phyloP scores from a whole-genome alignment of 2,888 invertebrate genomes.

The Gibbula magus region DNA sequence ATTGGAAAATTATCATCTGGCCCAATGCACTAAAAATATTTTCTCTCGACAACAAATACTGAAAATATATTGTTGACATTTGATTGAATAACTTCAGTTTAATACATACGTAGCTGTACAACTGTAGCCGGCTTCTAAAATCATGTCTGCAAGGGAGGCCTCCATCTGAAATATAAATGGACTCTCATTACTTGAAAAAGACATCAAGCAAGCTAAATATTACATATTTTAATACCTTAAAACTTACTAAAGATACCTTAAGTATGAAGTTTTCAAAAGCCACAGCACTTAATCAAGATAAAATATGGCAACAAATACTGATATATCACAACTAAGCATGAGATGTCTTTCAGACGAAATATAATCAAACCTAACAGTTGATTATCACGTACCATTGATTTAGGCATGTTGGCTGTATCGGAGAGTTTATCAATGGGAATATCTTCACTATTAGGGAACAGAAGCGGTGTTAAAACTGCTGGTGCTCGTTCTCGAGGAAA shows the following conservation, averaged over 20 bases:
- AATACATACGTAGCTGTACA: slow-evolving; percentile 82
- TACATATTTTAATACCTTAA: no score
- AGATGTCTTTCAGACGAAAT: not conserved
- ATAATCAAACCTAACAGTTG: no score
- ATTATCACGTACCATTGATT: slow-evolving; percentile 75
- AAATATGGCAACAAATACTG: no score
- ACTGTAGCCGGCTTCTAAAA: slow-evolving; percentile 92
- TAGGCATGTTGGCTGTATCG: slow-evolving; percentile 76
- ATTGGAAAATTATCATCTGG: no score
- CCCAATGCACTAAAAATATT: no score
- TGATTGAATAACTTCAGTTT: not conserved
- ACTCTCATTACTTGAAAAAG: no score
- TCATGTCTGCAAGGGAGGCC: slow-evolving; percentile 83
- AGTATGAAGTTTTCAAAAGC: no score
- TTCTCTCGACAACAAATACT: no score
- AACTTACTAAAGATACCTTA: no score
- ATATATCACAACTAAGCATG: not conserved
- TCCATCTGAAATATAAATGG: slow-evolving; percentile 71
- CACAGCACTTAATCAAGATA: no score
- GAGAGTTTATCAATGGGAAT: slow-evolving; percentile 75
- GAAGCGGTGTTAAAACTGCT: slow-evolving; percentile 89
- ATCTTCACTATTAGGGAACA: slow-evolving; percentile 85
- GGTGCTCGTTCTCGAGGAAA: slow-evolving; percentile 92
- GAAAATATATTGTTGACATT: no score
- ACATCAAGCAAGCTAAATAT: no score